Percentiles rank a stretch among this genome's conserved stretches.
These are phyloP conservation scores for Cinara cedri DNA, from an alignment of 2,888 invertebrate species.

Conservation along the genomic window DNA sequence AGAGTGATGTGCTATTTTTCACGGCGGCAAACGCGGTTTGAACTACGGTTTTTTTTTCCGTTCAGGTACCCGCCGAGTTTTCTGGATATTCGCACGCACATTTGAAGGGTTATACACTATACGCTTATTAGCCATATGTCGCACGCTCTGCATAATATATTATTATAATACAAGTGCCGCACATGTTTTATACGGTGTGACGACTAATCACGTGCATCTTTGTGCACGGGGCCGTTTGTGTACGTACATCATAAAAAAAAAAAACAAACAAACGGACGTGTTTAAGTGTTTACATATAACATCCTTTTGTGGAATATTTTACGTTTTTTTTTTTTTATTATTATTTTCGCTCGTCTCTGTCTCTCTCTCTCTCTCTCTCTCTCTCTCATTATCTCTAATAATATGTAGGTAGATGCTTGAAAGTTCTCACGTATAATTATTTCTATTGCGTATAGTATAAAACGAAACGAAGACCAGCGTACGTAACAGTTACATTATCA, in stretches of 20 bases:
- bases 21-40: background rate
- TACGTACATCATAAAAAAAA: background rate
- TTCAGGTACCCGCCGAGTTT: background rate
- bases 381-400: no score
- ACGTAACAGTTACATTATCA: no score
- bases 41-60: background rate
- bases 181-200: conserved; percentile 42
- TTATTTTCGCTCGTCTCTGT: no score
- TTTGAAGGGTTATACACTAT: background rate
- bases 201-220: conserved; percentile 39
- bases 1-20: background rate
- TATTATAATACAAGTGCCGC: conserved; percentile 21
- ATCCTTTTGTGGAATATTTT: conserved; percentile 32
- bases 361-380: no score
- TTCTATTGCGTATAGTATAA: no score
- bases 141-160: background rate
- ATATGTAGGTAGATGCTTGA: no score
- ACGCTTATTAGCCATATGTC: conserved; percentile 43
- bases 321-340: background rate
- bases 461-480: no score
- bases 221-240: conserved; percentile 11
- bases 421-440: no score
- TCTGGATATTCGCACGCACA: conserved; percentile 33
- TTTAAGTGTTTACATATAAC: conserved; percentile 40
- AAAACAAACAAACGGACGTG: conserved; percentile 52